A percentile compares a stretch with the other conserved stretches of the same genome.
Evolutionary conservation across 2,797 vertebrate genomes (phyloP).

Genomic region (Buphagus erythrorhynchus): DNA sequence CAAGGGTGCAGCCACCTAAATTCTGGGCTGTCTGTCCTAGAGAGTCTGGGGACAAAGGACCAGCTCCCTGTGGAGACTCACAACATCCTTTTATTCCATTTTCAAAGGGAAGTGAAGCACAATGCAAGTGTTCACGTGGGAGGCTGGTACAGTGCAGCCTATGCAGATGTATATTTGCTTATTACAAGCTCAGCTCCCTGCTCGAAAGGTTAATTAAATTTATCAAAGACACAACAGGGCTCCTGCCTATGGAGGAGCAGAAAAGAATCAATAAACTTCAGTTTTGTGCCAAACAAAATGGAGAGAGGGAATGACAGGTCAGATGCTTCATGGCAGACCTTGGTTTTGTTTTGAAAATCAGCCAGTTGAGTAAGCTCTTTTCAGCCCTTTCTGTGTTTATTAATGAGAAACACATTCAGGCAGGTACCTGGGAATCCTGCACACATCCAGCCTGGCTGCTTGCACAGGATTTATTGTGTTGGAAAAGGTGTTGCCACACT

Average conservation of each 20-base stretch:
- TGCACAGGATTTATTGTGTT: neutral
- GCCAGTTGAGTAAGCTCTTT: neutral
- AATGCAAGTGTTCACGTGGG: neutral
- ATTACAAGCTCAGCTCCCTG: slow-evolving; percentile 19
- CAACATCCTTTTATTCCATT: neutral
- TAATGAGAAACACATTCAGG: neutral
- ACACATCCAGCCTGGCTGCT: neutral
- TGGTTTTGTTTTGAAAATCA: neutral
- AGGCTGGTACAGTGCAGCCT: neutral
- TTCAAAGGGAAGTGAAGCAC: neutral
- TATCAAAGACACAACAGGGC: neutral
- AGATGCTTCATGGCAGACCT: neutral
- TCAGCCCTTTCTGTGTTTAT: neutral
- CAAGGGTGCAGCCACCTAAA: neutral
- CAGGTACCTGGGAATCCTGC: neutral
- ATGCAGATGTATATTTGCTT: neutral
- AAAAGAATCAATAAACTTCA: slow-evolving; percentile 21
- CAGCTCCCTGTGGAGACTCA: neutral
- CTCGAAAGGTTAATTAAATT: slow-evolving; percentile 20
- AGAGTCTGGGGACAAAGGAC: neutral
- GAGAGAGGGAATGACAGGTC: neutral
- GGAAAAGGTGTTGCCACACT: neutral
- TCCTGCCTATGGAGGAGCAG: neutral
- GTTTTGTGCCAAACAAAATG: neutral
- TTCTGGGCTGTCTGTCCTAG: neutral